Conservation (phyloP, 2,888 invertebrate genomes). For the Mesodorylaimus sp. region DNA sequence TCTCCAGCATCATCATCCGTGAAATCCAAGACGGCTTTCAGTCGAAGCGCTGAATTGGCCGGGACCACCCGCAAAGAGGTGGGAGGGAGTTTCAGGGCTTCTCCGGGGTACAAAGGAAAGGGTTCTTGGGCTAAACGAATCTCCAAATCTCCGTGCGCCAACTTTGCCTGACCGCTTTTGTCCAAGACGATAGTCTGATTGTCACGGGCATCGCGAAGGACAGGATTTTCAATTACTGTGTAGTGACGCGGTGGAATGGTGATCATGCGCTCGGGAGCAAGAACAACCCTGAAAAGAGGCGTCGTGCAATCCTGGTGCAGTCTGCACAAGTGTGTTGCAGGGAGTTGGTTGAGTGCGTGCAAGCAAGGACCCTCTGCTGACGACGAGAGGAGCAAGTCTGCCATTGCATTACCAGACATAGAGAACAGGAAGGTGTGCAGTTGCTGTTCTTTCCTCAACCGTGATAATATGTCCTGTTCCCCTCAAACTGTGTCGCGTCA, state of each 20-base stretch:
- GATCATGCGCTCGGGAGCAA: slow-evolving; percentile 35
- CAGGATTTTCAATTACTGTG: slow-evolving; percentile 37
- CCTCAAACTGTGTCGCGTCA: too few relatives aligned
- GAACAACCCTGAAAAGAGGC: slow-evolving; percentile 32
- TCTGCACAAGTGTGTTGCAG: too few relatives aligned
- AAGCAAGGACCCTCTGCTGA: too few relatives aligned
- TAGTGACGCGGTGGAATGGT: slow-evolving; percentile 38
- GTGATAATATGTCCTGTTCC: too few relatives aligned
- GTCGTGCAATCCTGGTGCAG: too few relatives aligned
- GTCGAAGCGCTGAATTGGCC: slow-evolving; percentile 35
- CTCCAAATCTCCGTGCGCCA: slow-evolving; percentile 37
- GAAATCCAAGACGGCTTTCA: slow-evolving; percentile 35
- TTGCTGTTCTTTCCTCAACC: too few relatives aligned
- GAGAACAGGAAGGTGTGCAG: too few relatives aligned
- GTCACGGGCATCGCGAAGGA: slow-evolving; percentile 28
- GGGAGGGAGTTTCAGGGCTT: slow-evolving; percentile 25
- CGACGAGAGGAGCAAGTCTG: too few relatives aligned
- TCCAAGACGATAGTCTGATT: slow-evolving; percentile 30
- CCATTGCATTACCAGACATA: too few relatives aligned
- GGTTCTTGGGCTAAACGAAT: slow-evolving; percentile 37
- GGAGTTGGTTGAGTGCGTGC: too few relatives aligned
- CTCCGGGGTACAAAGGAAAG: slow-evolving; percentile 39
- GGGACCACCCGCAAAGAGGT: slow-evolving; percentile 33
- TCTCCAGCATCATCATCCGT: slow-evolving; percentile 28
- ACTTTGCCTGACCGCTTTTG: slow-evolving; percentile 31